Evolutionary conservation across 2,113 vertebrate species (phyloP), one percentile per base, ranked within the genome.

Genomic region (Uropsilus gracilis): DNA sequence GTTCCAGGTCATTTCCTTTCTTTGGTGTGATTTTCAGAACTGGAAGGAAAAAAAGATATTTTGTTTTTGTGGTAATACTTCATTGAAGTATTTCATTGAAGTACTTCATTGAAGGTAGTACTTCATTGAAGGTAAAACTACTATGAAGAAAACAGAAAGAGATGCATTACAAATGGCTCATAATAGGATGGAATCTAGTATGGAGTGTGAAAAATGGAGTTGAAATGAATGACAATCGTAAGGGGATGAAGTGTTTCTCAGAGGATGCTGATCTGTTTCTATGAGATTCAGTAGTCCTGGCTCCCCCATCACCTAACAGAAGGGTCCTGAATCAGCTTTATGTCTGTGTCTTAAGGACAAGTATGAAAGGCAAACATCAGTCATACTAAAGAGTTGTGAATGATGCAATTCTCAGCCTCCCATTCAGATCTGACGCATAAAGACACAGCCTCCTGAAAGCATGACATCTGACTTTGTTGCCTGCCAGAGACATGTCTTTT

Each of bases 401-500:
- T 7, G 48, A 46, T 13, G 1, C 3, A 5, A 13, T 37, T 77
- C 44, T 57, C 37, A 3, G 20, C 44, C 75, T 94, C 46, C 10
- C 34, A 4, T 63, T 92, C 55, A 77, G 72, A 78, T 34, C 5
- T 0, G 0, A 46, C 18, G 44, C 37, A 22, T 0, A 11, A 83
- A 24, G 34, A 69, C 30, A 13, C 6, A 14, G 37, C 26, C 64
- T 84, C 84, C 61, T 46, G 20, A 76, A 71, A 76, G 24, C 28
- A 13, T 46, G 34, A 63, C 50, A 80, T 73, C 69, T n/a, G 44
- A 73, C 55, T 71, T n/a, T 34, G 50, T 78, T 90, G 91, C 78
- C 44, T 34, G 68, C 55, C 85, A 86, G 68, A 42, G 12, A 57
- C 16, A 30, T 75, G 46, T 86, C 78, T 64, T 94, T 95, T 94